Conservation (phyloP, 2,797 vertebrate genomes). For the Xiphophorus birchmanni region DNA sequence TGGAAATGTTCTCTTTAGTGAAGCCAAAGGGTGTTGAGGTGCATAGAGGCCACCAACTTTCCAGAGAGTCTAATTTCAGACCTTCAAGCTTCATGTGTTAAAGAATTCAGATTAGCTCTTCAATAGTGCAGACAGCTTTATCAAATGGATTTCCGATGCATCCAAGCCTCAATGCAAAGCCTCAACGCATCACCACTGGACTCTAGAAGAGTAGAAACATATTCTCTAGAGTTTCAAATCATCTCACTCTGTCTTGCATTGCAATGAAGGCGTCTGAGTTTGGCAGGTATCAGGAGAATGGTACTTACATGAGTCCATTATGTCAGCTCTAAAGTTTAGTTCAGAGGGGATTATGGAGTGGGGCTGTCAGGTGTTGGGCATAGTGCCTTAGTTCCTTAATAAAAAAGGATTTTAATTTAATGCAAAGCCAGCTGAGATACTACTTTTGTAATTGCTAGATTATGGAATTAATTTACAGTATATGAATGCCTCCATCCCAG, state of each 20-base stretch:
- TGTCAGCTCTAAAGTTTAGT: background rate
- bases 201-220: background rate
- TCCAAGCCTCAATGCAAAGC: background rate
- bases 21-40: background rate
- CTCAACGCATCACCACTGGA: background rate
- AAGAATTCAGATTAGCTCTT: background rate
- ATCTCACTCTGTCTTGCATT: background rate
- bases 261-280: background rate
- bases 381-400: background rate
- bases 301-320: background rate
- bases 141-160: background rate
- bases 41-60: background rate
- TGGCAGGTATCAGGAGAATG: background rate
- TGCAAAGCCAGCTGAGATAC: background rate
- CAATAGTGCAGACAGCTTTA: background rate
- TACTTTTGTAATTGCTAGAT: background rate
- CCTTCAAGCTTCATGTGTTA: background rate
- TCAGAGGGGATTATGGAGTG: no score
- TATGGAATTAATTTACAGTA: background rate
- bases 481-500: background rate
- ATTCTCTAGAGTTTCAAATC: background rate
- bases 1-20: background rate
- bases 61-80: background rate
- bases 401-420: background rate
- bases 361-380: background rate